phyloP scores from a whole-genome alignment of 2,888 invertebrate species.

The Ecdyonurus torrentis region DNA sequence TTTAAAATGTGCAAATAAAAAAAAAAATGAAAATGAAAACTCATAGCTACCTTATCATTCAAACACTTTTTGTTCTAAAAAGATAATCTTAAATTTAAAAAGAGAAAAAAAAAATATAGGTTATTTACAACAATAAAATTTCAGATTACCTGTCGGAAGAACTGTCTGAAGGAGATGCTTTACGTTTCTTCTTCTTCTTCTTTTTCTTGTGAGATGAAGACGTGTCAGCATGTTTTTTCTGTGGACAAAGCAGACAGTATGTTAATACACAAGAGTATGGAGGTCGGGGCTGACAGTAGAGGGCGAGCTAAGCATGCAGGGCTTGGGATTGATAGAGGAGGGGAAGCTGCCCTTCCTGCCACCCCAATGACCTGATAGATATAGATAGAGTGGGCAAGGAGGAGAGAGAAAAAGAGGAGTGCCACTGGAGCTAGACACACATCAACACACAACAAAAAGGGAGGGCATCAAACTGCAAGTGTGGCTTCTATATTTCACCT shows the following conservation, averaged over 20 bases:
- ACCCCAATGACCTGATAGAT: no score
- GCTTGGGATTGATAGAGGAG: background rate
- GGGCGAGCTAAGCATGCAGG: constrained; percentile 20
- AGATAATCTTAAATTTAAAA: no score
- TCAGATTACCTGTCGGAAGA: constrained; percentile 35
- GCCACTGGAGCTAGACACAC: background rate
- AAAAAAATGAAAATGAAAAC: no score
- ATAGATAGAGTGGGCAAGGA: background rate
- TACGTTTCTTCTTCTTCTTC: constrained; percentile 13
- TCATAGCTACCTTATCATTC: no score
- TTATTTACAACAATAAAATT: background rate
- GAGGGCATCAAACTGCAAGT: no score
- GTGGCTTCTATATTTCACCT: no score
- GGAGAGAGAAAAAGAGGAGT: background rate
- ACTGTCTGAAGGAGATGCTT: constrained; percentile 34
- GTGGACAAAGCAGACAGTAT: constrained; percentile 22
- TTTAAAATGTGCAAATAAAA: no score
- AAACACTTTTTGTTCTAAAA: no score
- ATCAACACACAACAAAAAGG: background rate
- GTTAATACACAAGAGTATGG: constrained; percentile 27
- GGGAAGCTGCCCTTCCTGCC: background rate
- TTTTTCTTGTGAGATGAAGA: constrained; percentile 9
- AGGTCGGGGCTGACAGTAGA: constrained; percentile 12
- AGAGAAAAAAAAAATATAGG: background rate
- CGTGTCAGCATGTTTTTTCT: constrained; percentile 33